Conservation (phyloP, 2,113 vertebrate species). For the Amazona vittata region DNA sequence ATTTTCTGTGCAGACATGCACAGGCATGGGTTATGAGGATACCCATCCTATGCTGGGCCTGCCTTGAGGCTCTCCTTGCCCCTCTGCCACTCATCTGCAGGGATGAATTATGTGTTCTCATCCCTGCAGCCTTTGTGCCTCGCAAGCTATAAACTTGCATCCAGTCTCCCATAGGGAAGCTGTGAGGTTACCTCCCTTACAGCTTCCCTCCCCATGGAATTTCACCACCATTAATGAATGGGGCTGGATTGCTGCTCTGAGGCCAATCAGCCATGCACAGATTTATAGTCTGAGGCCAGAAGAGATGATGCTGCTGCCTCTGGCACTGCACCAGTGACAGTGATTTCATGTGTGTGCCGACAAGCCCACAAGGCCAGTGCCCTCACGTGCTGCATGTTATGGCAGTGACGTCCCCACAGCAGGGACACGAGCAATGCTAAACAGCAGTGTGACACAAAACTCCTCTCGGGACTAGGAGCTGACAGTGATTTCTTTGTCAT, state of each 20-base stretch:
- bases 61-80: not conserved
- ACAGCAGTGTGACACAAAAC: not conserved
- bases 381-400: not conserved
- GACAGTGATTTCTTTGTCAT: not conserved
- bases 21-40: not conserved
- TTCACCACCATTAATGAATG: not conserved
- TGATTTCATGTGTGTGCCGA: not conserved
- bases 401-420: not conserved
- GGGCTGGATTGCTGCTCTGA: not conserved
- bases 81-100: not conserved
- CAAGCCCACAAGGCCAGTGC: not conserved
- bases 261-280: not conserved
- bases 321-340: not conserved
- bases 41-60: not conserved
- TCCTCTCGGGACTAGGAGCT: not conserved
- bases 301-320: not conserved
- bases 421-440: not conserved
- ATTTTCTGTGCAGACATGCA: not conserved
- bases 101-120: not conserved
- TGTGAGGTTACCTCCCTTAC: not conserved
- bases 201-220: not conserved
- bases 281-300: not conserved
- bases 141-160: rapidly evolving
- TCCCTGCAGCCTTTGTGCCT: not conserved
- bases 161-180: not conserved